Evolutionary conservation across 2,888 invertebrate species (phyloP), one percentile per base, ranked within the genome.

Genomic region (Octonoba sinensis): DNA sequence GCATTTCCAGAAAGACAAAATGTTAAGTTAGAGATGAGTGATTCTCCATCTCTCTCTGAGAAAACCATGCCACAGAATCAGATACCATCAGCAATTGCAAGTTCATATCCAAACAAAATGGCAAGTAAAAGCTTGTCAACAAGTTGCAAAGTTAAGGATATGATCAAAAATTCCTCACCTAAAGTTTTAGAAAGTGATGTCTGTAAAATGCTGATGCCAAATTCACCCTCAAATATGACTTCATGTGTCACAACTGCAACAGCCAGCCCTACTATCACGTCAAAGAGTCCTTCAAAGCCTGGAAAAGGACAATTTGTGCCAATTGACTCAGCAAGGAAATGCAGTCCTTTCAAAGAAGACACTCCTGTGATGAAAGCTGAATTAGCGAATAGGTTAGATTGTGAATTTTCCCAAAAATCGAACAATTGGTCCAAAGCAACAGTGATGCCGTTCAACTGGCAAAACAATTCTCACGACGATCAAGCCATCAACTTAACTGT

Each of bases 401-500:
- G 81, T 51, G 81, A 82, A 18, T 82, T 65, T 46, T 64, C 74
- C 27, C 81, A 82, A 22, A 74, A 74, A 44, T 56, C 71, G 13
- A 44, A 59, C 24, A 59, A 24, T n/a, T 82, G 82, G 82, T 67
- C 71, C 36, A 82, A 82, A 67, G 82, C 82, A 20, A 82, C 82
- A 16, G 82, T 82, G 11, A 47, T 67, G 60, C 82, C 82, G 16
- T 82, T 71, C 54, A 82, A 65, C 44, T 82, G 82, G 82, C 82
- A 82, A 54, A 70, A 49, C 22, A 74, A 56, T 64, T 18, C 46
- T 24, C 74, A 82, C 27, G 82, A 76, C 56, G 72, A 76, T 15
- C 72, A 82, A 65, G 82, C 82, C n/a, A 82, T 82, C 64, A 82
- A 82, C 49, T 47, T 82, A n/a, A 82, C 82, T 3, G 82, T 82